Conservation (phyloP, 1,140 invertebrate species). For the Saccostrea echinata region DNA sequence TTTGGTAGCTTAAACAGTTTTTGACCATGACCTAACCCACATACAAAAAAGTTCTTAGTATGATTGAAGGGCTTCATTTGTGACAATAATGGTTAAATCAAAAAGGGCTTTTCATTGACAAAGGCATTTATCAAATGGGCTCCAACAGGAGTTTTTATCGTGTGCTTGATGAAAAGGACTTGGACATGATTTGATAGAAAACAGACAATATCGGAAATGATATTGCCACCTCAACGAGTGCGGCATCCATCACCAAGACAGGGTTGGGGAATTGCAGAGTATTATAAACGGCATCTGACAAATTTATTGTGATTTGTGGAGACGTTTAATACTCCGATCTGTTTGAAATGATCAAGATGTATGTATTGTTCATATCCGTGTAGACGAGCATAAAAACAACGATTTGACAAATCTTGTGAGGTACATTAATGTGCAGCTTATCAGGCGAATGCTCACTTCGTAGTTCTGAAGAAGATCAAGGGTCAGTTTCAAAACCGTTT, state of each 20-base stretch:
- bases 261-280: constrained; percentile 32
- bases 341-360: constrained; percentile 31
- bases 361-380: constrained; percentile 33
- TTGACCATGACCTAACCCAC: constrained; percentile 20
- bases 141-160: constrained; percentile 25
- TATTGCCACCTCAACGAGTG: constrained; percentile 40
- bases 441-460: neutral
- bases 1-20: neutral
- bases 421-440: constrained; percentile 28
- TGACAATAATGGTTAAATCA: constrained; percentile 39
- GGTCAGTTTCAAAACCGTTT: neutral
- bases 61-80: constrained; percentile 21
- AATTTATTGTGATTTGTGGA: constrained; percentile 55
- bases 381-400: constrained; percentile 32
- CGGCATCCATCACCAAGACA: constrained; percentile 46
- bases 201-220: constrained; percentile 50
- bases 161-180: constrained; percentile 38
- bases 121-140: constrained; percentile 29
- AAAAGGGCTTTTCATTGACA: constrained; percentile 29
- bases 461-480: neutral
- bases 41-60: neutral
- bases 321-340: constrained; percentile 43
- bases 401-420: constrained; percentile 20
- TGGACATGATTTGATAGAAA: constrained; percentile 46
- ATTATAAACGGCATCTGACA: constrained; percentile 53